Evolutionary conservation across 2,113 vertebrate genomes (phyloP).

Genomic region (Pterocles burchelli): DNA sequence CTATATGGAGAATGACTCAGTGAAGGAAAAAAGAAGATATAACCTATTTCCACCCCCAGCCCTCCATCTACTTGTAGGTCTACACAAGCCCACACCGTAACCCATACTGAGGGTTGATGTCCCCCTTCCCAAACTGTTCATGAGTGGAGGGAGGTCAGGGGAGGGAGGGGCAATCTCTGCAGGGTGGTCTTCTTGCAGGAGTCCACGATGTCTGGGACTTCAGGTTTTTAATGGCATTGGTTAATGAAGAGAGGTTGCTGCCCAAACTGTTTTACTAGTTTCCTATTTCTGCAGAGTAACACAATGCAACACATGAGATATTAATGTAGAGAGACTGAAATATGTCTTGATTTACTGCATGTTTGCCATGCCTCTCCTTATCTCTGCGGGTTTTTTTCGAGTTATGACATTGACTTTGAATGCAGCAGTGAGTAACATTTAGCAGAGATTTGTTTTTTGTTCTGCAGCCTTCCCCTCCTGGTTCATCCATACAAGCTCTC

Average conservation of each 20-base stretch:
- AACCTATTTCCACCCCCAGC: neutral
- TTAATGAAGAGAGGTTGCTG: neutral
- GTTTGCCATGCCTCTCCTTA: neutral
- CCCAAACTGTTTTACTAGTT: neutral
- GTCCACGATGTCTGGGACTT: neutral
- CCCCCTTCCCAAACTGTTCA: neutral
- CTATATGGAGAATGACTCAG: neutral
- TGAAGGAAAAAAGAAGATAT: neutral
- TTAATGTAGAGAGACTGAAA: neutral
- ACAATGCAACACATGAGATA: neutral
- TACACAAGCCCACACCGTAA: neutral
- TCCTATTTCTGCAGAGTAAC: neutral
- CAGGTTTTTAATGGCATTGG: neutral
- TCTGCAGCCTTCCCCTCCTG: neutral
- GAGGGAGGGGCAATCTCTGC: fast-evolving
- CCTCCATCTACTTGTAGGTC: neutral
- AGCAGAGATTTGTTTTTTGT: neutral
- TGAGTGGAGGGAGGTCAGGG: fast-evolving
- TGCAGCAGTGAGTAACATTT: neutral
- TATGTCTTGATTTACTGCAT: neutral
- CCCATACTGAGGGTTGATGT: fast-evolving
- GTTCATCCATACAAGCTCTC: neutral
- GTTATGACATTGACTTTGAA: neutral
- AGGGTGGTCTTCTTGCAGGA: neutral
- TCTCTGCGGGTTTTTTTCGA: neutral